phyloP scores from a whole-genome alignment of 2,113 vertebrate genomes.

The Myanophis thanlyinensis region DNA sequence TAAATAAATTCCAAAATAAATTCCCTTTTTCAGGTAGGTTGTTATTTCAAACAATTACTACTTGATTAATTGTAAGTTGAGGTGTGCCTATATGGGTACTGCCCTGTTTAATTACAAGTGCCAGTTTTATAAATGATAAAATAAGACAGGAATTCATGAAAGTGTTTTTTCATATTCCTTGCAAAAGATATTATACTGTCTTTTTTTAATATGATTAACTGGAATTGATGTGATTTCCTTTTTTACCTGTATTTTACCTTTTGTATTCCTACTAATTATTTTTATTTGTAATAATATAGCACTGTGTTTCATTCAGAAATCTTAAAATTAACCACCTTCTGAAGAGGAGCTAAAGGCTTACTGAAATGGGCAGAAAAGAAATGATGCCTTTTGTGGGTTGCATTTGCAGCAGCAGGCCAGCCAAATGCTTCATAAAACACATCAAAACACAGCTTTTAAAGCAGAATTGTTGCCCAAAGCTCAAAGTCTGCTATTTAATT shows the following conservation, averaged over 20 bases:
- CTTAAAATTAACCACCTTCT: not conserved
- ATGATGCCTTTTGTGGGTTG: not conserved
- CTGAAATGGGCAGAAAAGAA: not conserved
- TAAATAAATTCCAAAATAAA: not conserved
- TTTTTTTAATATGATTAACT: not conserved
- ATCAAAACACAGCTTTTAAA: not conserved
- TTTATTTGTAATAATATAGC: not conserved
- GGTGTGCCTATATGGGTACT: not conserved
- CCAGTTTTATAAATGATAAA: not conserved
- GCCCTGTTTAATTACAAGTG: not conserved
- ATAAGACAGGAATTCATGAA: not conserved
- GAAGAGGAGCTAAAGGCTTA: not conserved
- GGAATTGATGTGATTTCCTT: not conserved
- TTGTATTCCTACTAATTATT: not conserved
- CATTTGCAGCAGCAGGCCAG: not conserved
- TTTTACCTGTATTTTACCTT: not conserved
- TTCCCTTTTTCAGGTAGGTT: not conserved
- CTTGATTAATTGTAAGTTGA: not conserved
- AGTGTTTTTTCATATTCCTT: not conserved
- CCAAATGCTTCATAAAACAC: constrained; percentile 7
- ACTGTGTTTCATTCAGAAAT: not conserved
- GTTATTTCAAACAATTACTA: not conserved
- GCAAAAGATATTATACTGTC: not conserved
- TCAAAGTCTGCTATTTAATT: not conserved
- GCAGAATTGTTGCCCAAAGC: not conserved